Conservation (phyloP, 2,797 vertebrate genomes). For the Prunella strophiata region DNA sequence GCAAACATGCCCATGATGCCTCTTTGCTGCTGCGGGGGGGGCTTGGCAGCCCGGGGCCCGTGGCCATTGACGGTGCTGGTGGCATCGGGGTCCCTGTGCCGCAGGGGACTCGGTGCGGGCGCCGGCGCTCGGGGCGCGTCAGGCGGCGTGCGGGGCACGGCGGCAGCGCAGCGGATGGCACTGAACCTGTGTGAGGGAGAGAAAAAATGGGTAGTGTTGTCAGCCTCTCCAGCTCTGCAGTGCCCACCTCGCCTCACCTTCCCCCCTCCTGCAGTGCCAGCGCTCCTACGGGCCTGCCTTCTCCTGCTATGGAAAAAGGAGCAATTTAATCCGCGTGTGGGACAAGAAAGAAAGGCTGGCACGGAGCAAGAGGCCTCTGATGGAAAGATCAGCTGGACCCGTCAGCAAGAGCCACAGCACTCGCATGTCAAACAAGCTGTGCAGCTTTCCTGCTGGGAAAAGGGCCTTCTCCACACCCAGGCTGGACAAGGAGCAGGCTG, state of each 20-base stretch:
- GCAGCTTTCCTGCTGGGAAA: background rate
- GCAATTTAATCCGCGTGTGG: background rate
- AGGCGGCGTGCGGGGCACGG: slow-evolving; percentile 74
- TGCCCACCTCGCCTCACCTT: background rate
- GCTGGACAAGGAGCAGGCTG: background rate
- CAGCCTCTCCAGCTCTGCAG: background rate
- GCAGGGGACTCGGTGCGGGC: background rate
- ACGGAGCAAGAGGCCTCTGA: background rate
- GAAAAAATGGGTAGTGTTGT: background rate
- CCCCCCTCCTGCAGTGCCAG: rapidly evolving
- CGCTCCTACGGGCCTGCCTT: rapidly evolving
- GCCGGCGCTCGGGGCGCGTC: slow-evolving; percentile 65
- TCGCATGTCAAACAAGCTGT: background rate
- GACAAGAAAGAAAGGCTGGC: background rate
- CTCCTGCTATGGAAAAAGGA: background rate
- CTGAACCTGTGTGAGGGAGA: slow-evolving; percentile 80
- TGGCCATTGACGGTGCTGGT: slow-evolving; percentile 74
- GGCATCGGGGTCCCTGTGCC: background rate
- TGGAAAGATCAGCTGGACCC: background rate
- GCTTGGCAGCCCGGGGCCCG: slow-evolving; percentile 23
- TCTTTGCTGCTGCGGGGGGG: slow-evolving; percentile 77
- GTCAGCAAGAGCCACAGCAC: background rate
- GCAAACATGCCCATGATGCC: slow-evolving; percentile 95
- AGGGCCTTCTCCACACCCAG: background rate
- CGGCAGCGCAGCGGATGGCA: slow-evolving; percentile 85